Conservation (phyloP, 2,888 invertebrate genomes). For the Erynnis tages region DNA sequence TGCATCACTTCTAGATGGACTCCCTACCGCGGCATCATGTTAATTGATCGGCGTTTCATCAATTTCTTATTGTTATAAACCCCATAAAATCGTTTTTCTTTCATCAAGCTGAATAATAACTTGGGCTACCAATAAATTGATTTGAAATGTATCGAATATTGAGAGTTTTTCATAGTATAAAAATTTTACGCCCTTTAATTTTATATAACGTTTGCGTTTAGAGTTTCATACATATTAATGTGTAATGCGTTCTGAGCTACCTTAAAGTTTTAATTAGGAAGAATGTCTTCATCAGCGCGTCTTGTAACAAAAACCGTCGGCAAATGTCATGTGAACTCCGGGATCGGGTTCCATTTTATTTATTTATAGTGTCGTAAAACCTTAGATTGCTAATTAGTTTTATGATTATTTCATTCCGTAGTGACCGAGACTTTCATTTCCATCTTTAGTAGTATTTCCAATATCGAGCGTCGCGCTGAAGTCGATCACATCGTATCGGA, state of each 20-base stretch:
- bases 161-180: constrained; percentile 18
- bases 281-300: constrained; percentile 59
- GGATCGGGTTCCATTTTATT: constrained; percentile 58
- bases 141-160: background rate
- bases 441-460: constrained; percentile 1
- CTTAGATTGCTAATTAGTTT: constrained; percentile 75
- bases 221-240: constrained; percentile 42
- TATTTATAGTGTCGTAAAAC: constrained; percentile 69
- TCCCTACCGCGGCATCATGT: constrained; percentile 60
- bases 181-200: constrained; percentile 19
- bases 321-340: constrained; percentile 52
- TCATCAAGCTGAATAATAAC: constrained; percentile 35
- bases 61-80: constrained; percentile 58
- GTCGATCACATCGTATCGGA: constrained; percentile 8
- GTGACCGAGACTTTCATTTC: constrained; percentile 47
- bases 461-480: constrained; percentile 10
- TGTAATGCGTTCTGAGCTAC: constrained; percentile 46
- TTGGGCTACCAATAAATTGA: constrained; percentile 3
- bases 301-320: constrained; percentile 56
- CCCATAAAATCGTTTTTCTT: constrained; percentile 47
- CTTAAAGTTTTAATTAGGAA: constrained; percentile 57
- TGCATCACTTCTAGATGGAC: constrained; percentile 60
- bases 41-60: constrained; percentile 70
- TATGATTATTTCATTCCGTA: constrained; percentile 59
- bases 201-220: constrained; percentile 27